phyloP scores from a whole-genome alignment of 1,140 invertebrate genomes.

The Drosophila orosa region DNA sequence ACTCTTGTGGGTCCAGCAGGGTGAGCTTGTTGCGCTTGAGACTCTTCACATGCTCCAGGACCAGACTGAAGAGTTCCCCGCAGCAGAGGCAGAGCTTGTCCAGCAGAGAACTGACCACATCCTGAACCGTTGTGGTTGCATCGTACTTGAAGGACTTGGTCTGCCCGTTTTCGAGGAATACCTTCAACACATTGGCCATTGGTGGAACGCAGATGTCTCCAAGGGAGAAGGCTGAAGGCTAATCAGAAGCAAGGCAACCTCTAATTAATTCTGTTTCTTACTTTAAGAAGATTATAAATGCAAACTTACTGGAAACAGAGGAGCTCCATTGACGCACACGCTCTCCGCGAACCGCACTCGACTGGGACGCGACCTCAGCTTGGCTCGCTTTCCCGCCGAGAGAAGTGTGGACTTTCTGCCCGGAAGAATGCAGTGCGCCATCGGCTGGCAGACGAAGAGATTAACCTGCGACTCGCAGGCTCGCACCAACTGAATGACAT shows the following conservation, averaged over 20 bases:
- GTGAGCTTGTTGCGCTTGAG: conserved; percentile 93
- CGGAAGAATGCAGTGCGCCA: conserved; percentile 87
- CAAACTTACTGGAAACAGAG: conserved; percentile 88
- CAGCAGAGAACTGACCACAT: conserved; percentile 93
- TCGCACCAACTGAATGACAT: conserved; percentile 94
- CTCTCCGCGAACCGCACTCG: conserved; percentile 94
- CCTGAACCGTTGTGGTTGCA: conserved; percentile 92
- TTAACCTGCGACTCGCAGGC: conserved; percentile 91
- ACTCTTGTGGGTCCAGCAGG: conserved; percentile 92
- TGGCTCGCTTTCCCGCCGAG: conserved; percentile 93
- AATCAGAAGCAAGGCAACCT: conserved; percentile 8
- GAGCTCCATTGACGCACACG: conserved; percentile 93
- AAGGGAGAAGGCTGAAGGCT: conserved; percentile 91
- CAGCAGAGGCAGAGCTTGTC: conserved; percentile 93
- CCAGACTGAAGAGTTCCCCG: conserved; percentile 93
- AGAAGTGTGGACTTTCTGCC: conserved; percentile 92
- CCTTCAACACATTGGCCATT: conserved; percentile 96
- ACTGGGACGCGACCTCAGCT: conserved; percentile 92
- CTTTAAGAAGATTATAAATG: neutral
- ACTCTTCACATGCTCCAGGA: conserved; percentile 95
- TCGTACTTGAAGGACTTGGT: conserved; percentile 99
- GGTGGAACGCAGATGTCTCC: conserved; percentile 93
- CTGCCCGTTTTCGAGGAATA: conserved; percentile 97
- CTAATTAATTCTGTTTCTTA: neutral
- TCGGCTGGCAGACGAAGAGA: conserved; percentile 92